These are phyloP conservation scores for Xyrauchen texanus DNA, from an alignment of 2,113 vertebrate species.

Conservation along the genomic window DNA sequence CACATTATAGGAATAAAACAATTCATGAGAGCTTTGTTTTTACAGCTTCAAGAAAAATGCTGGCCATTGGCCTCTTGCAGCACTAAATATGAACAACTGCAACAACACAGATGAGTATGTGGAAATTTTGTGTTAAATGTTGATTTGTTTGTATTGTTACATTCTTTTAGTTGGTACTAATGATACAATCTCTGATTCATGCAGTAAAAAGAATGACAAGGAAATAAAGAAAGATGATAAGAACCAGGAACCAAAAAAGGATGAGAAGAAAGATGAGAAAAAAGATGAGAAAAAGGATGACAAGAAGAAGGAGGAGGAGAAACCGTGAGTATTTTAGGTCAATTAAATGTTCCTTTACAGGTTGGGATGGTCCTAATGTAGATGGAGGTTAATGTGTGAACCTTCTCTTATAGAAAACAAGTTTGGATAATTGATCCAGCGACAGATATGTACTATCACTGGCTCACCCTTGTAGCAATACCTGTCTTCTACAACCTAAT, in stretches of 20 bases:
- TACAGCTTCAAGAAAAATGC: slow-evolving; percentile 50
- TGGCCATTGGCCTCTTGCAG: slow-evolving; percentile 73
- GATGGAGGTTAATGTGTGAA: not conserved
- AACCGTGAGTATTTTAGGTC: slow-evolving; percentile 47
- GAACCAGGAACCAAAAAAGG: slow-evolving; percentile 63
- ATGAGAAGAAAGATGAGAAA: slow-evolving; percentile 55
- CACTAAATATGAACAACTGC: slow-evolving; percentile 79
- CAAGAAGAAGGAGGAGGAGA: slow-evolving; percentile 48
- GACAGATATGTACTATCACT: slow-evolving; percentile 86
- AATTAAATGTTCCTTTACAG: not conserved
- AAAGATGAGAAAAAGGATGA: not conserved
- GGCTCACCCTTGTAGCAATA: slow-evolving; percentile 79
- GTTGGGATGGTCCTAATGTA: too few species aligned
- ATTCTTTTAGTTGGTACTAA: not conserved
- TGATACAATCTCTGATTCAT: slow-evolving; percentile 39
- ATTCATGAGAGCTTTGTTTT: not conserved
- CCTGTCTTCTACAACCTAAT: slow-evolving; percentile 94
- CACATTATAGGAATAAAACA: too few species aligned
- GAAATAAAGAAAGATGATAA: slow-evolving; percentile 61
- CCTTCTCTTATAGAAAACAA: slow-evolving; percentile 67
- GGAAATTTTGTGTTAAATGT: slow-evolving; percentile 19
- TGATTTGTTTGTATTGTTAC: not conserved
- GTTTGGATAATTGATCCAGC: slow-evolving; percentile 88
- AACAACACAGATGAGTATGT: slow-evolving; percentile 87
- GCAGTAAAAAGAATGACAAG: slow-evolving; percentile 77